A percentile compares a stretch with the other conserved stretches of the same genome.
phyloP scores from a whole-genome alignment of 2,113 vertebrate species.

The Tringa solitaria region DNA sequence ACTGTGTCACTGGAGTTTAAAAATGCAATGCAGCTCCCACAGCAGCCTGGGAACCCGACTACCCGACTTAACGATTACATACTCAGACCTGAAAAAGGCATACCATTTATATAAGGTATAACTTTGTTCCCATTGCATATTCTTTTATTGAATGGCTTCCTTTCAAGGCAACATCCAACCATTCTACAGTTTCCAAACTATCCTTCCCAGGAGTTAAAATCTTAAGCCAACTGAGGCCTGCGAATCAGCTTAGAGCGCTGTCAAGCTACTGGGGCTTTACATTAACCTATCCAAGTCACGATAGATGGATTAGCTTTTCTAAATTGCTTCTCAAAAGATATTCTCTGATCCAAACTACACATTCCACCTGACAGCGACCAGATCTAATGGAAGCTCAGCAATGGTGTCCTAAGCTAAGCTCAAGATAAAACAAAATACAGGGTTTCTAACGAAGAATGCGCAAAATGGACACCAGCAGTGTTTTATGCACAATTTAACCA shows the following conservation, averaged over 20 bases:
- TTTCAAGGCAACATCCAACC: background rate
- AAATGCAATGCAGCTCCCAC: background rate
- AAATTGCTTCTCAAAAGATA: background rate
- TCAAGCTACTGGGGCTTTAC: background rate
- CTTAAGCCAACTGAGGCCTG: background rate
- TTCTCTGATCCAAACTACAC: background rate
- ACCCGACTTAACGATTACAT: accelerated
- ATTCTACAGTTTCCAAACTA: background rate
- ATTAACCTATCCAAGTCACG: background rate
- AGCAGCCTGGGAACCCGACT: background rate
- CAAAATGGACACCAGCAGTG: background rate
- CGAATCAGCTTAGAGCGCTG: background rate
- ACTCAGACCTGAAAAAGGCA: background rate
- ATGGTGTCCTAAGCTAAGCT: background rate
- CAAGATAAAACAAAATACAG: background rate
- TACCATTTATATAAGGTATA: background rate
- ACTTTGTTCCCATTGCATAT: background rate
- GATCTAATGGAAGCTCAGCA: background rate
- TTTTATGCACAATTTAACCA: accelerated
- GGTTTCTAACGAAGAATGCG: background rate
- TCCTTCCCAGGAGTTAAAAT: background rate
- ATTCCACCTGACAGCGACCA: background rate
- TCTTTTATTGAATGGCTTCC: background rate
- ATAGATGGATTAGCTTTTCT: background rate
- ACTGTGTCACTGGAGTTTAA: background rate